A percentile compares a stretch with the other conserved stretches of the same genome.
phyloP scores from a whole-genome alignment of 2,888 invertebrate genomes.

The Tetragnatha montana region DNA sequence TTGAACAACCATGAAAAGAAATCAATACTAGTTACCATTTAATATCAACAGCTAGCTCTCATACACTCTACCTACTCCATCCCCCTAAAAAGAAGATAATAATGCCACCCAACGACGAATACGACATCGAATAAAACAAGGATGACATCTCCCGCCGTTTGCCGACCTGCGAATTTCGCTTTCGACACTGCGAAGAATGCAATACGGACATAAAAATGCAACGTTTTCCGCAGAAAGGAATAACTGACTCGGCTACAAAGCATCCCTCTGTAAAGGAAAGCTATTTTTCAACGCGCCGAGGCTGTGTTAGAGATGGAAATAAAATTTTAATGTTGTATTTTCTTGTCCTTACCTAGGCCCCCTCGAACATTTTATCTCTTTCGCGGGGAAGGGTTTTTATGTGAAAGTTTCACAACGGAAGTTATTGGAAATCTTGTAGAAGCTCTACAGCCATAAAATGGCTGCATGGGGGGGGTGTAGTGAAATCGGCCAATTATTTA shows the following conservation, averaged over 20 bases:
- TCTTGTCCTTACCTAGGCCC: background rate
- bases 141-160: background rate
- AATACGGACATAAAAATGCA: background rate
- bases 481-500: background rate
- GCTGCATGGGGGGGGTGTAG: background rate
- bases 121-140: background rate
- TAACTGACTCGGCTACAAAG: background rate
- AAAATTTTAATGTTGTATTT: background rate
- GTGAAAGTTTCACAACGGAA: background rate
- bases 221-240: background rate
- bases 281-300: background rate
- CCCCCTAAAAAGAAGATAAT: background rate
- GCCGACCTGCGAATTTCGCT: background rate
- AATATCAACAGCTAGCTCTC: background rate
- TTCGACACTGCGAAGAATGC: background rate
- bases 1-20: background rate
- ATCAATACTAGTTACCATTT: background rate
- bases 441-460: background rate
- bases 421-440: background rate
- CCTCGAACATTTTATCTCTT: background rate
- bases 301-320: background rate
- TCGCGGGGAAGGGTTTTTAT: background rate
- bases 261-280: background rate
- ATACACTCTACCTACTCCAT: background rate
- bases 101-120: background rate